These are phyloP conservation scores for Habrosyne pyritoides DNA, from an alignment of 2,888 invertebrate species.

Conservation along the genomic window DNA sequence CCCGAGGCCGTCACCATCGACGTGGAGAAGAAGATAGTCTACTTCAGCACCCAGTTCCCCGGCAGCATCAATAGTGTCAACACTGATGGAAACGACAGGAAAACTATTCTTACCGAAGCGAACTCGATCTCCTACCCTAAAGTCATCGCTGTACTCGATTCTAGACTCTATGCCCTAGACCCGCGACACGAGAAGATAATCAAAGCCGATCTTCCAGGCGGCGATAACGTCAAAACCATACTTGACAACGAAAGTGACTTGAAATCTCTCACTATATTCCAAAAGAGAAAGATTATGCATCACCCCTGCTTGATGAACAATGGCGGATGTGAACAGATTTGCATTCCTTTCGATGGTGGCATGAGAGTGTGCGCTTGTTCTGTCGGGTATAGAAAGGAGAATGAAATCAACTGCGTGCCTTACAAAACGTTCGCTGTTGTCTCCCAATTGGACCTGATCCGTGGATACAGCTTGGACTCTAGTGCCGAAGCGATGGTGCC, in stretches of 20 bases:
- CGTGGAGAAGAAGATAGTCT: slow-evolving; percentile 90
- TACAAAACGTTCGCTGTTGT: slow-evolving; percentile 97
- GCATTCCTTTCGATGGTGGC: slow-evolving; percentile 92
- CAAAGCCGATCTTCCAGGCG: slow-evolving; percentile 91
- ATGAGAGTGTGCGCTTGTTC: slow-evolving; percentile 94
- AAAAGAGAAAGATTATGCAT: slow-evolving; percentile 90
- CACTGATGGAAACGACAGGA: slow-evolving; percentile 88
- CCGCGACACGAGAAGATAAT: slow-evolving; percentile 95
- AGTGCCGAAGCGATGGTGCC: slow-evolving; percentile 97
- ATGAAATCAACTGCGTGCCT: slow-evolving; percentile 89
- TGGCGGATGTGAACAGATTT: slow-evolving; percentile 97
- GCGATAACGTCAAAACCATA: slow-evolving; percentile 89
- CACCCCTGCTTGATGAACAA: slow-evolving; percentile 94
- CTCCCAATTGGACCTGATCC: slow-evolving; percentile 93
- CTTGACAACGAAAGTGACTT: slow-evolving; percentile 94
- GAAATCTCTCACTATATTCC: slow-evolving; percentile 93
- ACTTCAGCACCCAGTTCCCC: slow-evolving; percentile 93
- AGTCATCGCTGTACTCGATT: slow-evolving; percentile 92
- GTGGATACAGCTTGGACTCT: slow-evolving; percentile 93
- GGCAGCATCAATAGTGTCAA: slow-evolving; percentile 88
- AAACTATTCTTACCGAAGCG: slow-evolving; percentile 86
- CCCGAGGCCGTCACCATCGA: slow-evolving; percentile 95
- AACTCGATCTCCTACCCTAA: slow-evolving; percentile 91
- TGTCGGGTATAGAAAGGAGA: slow-evolving; percentile 92
- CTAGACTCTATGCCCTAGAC: slow-evolving; percentile 93